Evolutionary conservation across 2,113 vertebrate species (phyloP).

Genomic region (Macroglossus sobrinus): DNA sequence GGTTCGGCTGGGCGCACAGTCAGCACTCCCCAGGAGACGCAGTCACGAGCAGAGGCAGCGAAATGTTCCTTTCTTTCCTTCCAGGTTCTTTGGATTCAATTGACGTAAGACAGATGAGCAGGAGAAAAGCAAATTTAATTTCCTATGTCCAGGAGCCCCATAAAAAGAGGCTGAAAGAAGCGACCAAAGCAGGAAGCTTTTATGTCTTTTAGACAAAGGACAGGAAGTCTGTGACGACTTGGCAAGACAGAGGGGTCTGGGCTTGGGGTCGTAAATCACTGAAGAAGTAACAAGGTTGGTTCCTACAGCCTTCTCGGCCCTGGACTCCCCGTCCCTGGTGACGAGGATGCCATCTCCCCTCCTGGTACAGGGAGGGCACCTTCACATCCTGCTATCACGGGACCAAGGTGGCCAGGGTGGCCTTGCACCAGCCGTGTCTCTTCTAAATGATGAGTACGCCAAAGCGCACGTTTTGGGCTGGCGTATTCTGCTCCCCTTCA

Average conservation of each 20-base stretch:
- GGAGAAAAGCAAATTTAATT: background rate
- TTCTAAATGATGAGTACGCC: background rate
- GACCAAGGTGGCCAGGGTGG: background rate
- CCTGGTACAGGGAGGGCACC: background rate
- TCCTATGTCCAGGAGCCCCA: background rate
- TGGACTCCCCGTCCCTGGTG: background rate
- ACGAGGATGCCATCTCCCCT: background rate
- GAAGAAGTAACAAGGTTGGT: background rate
- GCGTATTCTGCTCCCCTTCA: background rate
- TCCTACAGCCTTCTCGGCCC: background rate
- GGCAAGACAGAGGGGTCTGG: background rate
- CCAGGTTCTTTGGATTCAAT: background rate
- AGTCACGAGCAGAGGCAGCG: accelerated
- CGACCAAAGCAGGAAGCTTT: background rate
- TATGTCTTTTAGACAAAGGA: background rate
- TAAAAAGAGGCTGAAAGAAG: background rate
- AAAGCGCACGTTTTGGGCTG: background rate
- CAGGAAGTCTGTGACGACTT: background rate
- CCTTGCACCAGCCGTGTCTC: background rate
- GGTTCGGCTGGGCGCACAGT: background rate
- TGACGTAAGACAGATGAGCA: background rate
- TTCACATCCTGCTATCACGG: background rate
- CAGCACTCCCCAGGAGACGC: background rate
- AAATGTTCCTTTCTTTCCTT: background rate
- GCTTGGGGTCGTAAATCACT: background rate